These are phyloP conservation scores for Tretioscincus oriximinensis DNA, from an alignment of 2,113 vertebrate genomes.

Conservation along the genomic window DNA sequence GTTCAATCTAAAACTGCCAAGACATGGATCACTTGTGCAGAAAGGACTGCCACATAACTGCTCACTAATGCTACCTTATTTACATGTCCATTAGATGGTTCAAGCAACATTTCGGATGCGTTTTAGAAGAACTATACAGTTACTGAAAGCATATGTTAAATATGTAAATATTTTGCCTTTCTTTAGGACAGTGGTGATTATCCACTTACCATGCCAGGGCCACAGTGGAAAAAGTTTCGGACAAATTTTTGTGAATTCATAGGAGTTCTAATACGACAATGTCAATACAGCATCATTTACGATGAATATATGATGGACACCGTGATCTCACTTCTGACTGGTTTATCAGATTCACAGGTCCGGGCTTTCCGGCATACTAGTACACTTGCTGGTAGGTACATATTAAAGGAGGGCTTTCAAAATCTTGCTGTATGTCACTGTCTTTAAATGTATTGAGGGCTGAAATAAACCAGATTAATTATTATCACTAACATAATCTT, in stretches of 20 bases:
- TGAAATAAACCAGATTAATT: neutral
- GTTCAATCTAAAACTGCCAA: too few species aligned
- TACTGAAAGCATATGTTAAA: neutral
- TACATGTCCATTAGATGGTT: neutral
- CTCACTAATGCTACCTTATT: neutral
- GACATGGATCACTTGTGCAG: too few species aligned
- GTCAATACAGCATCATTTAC: constrained; percentile 99
- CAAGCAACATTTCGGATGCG: neutral
- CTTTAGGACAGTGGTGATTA: constrained; percentile 97
- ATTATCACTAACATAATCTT: neutral
- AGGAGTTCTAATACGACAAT: constrained; percentile 95
- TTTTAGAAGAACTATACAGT: neutral
- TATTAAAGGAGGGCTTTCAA: neutral
- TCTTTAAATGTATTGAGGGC: neutral
- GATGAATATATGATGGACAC: constrained; percentile 99
- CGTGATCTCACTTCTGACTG: constrained; percentile 96
- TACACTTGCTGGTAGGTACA: constrained; percentile 90
- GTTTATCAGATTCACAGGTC: constrained; percentile 97
- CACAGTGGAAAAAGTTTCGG: constrained; percentile 98
- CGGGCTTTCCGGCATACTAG: constrained; percentile 98
- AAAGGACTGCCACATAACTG: too few species aligned
- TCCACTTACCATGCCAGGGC: constrained; percentile 96
- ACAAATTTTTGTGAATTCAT: constrained; percentile 99
- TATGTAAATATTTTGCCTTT: constrained; percentile 13
- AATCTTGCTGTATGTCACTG: neutral